A percentile compares a stretch with the other conserved stretches of the same genome.
phyloP scores from a whole-genome alignment of 2,797 vertebrate genomes.

The Taeniopygia guttata region DNA sequence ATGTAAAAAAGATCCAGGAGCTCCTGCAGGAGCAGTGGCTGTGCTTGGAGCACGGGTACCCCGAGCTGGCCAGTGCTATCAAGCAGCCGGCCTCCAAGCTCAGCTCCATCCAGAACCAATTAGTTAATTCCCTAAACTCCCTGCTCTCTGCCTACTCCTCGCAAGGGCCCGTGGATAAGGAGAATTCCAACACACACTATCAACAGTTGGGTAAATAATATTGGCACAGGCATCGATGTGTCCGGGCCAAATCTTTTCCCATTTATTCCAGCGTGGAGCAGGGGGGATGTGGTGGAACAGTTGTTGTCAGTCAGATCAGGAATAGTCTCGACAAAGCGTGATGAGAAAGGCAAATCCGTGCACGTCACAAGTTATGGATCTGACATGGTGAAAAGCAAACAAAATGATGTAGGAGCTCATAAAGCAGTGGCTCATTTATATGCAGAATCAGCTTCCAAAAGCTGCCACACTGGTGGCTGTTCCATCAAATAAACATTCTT shows the following conservation, averaged over 20 bases:
- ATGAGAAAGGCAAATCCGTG: not conserved
- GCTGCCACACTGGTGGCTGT: not conserved
- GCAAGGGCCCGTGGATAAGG: conserved; percentile 67
- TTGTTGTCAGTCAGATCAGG: not conserved
- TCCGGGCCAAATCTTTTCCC: not conserved
- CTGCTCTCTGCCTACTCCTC: conserved; percentile 91
- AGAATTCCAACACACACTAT: conserved; percentile 58
- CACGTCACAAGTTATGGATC: not conserved
- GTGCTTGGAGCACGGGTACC: conserved; percentile 86
- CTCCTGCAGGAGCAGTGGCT: conserved; percentile 96
- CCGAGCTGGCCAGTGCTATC: conserved; percentile 80
- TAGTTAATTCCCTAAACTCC: conserved; percentile 94
- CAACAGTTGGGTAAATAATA: conserved; percentile 74
- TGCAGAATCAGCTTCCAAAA: not conserved
- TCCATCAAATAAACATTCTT: not conserved
- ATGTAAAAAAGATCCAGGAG: conserved; percentile 92
- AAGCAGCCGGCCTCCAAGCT: conserved; percentile 91
- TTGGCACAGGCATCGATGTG: not conserved
- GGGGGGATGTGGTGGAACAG: not conserved
- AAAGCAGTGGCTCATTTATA: not conserved
- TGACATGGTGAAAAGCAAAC: not conserved
- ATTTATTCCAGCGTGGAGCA: not conserved
- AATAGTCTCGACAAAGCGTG: not conserved
- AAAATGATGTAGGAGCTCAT: not conserved
- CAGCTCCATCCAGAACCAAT: conserved; percentile 94